Percentiles rank a stretch among this genome's conserved stretches.
phyloP scores from a whole-genome alignment of 2,113 vertebrate species.

The Clarias magur region DNA sequence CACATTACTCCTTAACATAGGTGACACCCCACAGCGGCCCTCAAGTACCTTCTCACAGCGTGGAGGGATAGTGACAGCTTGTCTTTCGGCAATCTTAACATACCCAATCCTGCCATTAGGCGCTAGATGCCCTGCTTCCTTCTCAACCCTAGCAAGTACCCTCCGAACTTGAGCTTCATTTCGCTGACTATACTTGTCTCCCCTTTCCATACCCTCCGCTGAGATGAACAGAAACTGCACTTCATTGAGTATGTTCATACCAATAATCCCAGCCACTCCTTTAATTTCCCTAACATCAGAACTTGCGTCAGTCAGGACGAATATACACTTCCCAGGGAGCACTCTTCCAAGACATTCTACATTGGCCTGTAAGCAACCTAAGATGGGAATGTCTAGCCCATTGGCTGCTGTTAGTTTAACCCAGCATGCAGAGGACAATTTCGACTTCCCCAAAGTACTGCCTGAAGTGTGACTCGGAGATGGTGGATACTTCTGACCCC shows the following conservation, averaged over 20 bases:
- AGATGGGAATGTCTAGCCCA: constrained; percentile 21
- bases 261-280: constrained; percentile 25
- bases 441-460: constrained; percentile 13
- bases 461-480: constrained; percentile 36
- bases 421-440: constrained; percentile 20
- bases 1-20: background rate
- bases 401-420: constrained; percentile 26
- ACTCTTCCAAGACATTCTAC: constrained; percentile 31
- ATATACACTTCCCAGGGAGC: constrained; percentile 4
- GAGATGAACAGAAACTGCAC: too few relatives aligned
- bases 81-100: constrained; percentile 24
- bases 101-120: background rate
- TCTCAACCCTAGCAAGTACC: constrained; percentile 4
- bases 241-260: constrained; percentile 41
- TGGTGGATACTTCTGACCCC: constrained; percentile 27
- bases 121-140: background rate
- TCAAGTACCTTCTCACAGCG: constrained; percentile 33
- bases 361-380: constrained; percentile 34
- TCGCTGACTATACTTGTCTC: background rate
- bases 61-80: constrained; percentile 12
- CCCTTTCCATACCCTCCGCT: background rate
- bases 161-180: background rate
- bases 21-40: constrained; percentile 15
- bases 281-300: background rate
- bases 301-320: constrained; percentile 20